Conservation (phyloP, 2,888 invertebrate genomes). For the Phengaris arion region DNA sequence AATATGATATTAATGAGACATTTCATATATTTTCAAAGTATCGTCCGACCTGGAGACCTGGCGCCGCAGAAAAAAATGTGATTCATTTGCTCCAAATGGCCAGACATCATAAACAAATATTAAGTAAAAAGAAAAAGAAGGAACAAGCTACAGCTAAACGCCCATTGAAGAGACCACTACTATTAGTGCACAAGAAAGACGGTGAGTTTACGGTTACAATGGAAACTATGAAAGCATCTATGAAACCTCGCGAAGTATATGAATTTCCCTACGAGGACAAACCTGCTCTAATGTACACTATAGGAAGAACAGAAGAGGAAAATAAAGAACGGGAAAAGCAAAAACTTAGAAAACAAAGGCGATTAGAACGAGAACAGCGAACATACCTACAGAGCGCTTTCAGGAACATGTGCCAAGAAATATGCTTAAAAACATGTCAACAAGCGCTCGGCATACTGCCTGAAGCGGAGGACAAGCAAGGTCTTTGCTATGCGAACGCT, state of each 20-base stretch:
- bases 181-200: conserved; percentile 64
- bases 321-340: conserved; percentile 59
- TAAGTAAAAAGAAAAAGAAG: conserved; percentile 61
- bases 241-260: conserved; percentile 57
- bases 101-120: conserved; percentile 56
- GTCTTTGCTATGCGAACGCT: conserved; percentile 58
- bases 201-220: conserved; percentile 69
- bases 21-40: conserved; percentile 57
- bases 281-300: conserved; percentile 59
- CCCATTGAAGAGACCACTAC: conserved; percentile 61
- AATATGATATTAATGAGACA: conserved; percentile 30
- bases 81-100: conserved; percentile 62
- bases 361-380: conserved; percentile 64
- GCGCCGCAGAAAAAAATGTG: conserved; percentile 66
- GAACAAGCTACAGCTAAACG: conserved; percentile 51
- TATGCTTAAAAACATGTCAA: conserved; percentile 69
- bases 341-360: conserved; percentile 59
- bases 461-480: conserved; percentile 59
- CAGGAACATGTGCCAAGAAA: conserved; percentile 66
- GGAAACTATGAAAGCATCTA: conserved; percentile 67
- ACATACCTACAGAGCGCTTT: conserved; percentile 67
- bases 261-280: conserved; percentile 72
- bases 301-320: conserved; percentile 71
- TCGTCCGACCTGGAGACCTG: conserved; percentile 69
- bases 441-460: conserved; percentile 68